Percentiles rank a stretch among this genome's conserved stretches.
Conservation (phyloP, 64 coral and sea anemone species). For the Montipora efflorescens region DNA sequence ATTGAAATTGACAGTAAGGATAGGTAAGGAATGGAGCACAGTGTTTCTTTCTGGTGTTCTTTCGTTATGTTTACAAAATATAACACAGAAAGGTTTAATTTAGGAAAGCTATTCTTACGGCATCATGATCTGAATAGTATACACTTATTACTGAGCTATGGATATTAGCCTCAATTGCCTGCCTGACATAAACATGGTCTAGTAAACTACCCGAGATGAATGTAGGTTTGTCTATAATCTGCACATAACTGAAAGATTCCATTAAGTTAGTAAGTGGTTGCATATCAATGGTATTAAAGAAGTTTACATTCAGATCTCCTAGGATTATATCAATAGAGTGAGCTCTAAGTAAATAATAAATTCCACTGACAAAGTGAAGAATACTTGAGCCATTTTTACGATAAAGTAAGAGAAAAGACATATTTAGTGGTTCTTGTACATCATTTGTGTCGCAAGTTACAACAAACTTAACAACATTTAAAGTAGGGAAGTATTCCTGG, state of each 20-base stretch:
- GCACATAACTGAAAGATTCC: slow-evolving; percentile 27
- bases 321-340: slow-evolving; percentile 43
- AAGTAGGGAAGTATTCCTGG: slow-evolving; percentile 39
- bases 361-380: slow-evolving; percentile 17
- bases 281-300: slow-evolving; percentile 1
- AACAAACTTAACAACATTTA: slow-evolving; percentile 54
- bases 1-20: slow-evolving; percentile 14
- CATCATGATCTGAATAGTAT: slow-evolving; percentile 42
- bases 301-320: slow-evolving; percentile 14
- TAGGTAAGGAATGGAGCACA: neutral
- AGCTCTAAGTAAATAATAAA: slow-evolving; percentile 26
- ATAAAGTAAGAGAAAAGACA: slow-evolving; percentile 42
- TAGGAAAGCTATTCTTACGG: slow-evolving; percentile 16
- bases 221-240: slow-evolving; percentile 2
- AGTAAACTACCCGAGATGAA: slow-evolving; percentile 43
- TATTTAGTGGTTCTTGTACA: slow-evolving; percentile 2
- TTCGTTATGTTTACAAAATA: neutral
- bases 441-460: slow-evolving; percentile 12
- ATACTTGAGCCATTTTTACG: slow-evolving; percentile 47
- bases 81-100: slow-evolving; percentile 2
- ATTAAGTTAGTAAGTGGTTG: neutral
- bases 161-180: neutral
- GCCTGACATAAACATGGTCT: slow-evolving; percentile 47
- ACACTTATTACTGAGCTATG: slow-evolving; percentile 14
- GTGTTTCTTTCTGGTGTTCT: neutral